A percentile compares a stretch with the other conserved stretches of the same genome.
Evolutionary conservation across 2,888 invertebrate genomes (phyloP).

Genomic region (Toxonevra muliebris): DNA sequence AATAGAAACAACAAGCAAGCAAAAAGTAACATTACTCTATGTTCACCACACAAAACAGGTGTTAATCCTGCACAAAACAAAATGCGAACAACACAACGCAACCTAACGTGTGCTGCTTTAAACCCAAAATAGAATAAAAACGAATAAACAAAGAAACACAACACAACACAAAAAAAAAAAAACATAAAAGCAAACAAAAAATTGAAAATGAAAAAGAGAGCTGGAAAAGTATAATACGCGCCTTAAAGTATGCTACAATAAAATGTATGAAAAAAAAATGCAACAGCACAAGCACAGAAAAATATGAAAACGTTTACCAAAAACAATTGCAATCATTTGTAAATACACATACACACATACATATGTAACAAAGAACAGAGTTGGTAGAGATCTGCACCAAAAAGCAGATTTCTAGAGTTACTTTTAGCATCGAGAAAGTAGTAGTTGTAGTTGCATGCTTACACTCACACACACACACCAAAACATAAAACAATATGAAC

Average conservation of each 20-base stretch:
- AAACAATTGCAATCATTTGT: too few relatives aligned
- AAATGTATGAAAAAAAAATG: too few relatives aligned
- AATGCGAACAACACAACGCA: not conserved
- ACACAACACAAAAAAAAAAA: not conserved
- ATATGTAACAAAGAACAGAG: too few relatives aligned
- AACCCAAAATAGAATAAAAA: not conserved
- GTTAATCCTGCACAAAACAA: slow-evolving; percentile 46
- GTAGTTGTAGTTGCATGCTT: not conserved
- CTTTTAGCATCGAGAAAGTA: too few relatives aligned
- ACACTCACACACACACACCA: not conserved
- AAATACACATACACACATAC: too few relatives aligned
- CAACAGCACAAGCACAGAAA: too few relatives aligned
- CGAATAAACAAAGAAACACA: slow-evolving; percentile 8
- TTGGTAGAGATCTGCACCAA: too few relatives aligned
- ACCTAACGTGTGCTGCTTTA: too few relatives aligned
- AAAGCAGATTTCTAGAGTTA: too few relatives aligned
- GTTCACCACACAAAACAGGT: slow-evolving; percentile 46
- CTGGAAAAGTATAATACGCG: not conserved
- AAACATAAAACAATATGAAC: not conserved
- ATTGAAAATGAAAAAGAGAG: not conserved
- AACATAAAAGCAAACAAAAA: slow-evolving; percentile 4
- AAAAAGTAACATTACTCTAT: too few relatives aligned
- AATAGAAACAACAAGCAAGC: not conserved
- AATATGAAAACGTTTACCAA: too few relatives aligned
- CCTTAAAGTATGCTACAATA: too few relatives aligned